These are phyloP conservation scores for Eunapius fragilis DNA, from an alignment of 37 sponge, comb jelly and placozoan genomes.

Conservation along the genomic window DNA sequence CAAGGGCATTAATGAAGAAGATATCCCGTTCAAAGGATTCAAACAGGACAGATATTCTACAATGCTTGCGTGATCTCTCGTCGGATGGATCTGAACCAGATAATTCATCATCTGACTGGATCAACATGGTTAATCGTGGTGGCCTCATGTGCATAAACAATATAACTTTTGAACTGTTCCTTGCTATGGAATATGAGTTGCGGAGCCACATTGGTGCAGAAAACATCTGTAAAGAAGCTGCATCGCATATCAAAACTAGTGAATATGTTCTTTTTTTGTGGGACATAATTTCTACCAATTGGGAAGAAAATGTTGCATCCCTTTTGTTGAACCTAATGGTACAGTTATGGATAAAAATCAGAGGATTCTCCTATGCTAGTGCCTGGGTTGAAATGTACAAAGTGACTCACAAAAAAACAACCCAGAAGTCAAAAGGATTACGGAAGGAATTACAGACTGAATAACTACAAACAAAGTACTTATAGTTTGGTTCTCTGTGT, in stretches of 20 bases:
- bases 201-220: constrained; percentile 3
- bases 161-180: constrained; percentile 13
- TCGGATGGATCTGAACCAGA: constrained; percentile 16
- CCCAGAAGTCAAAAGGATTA: constrained; percentile 34
- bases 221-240: constrained; percentile 3
- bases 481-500: not conserved
- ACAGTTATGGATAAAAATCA: constrained; percentile 9
- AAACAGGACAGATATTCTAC: constrained; percentile 13
- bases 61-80: constrained; percentile 11
- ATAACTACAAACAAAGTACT: not conserved
- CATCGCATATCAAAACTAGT: not conserved
- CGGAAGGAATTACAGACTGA: constrained; percentile 13
- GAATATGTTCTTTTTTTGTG: constrained; percentile 26
- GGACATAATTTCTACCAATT: constrained; percentile 9
- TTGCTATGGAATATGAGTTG: constrained; percentile 20
- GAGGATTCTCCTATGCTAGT: constrained; percentile 36
- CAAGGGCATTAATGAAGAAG: constrained; percentile 29
- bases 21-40: constrained; percentile 14
- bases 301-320: constrained; percentile 11
- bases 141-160: constrained; percentile 26
- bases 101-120: constrained; percentile 13
- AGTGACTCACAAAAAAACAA: constrained; percentile 17
- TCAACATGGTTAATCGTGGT: constrained; percentile 25
- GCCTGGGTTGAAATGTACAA: constrained; percentile 40
- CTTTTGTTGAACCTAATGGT: constrained; percentile 5